These are phyloP conservation scores for Clytia hemisphaerica DNA, from an alignment of 30 jellyfish, hydroid and myxozoan genomes.

Conservation along the genomic window DNA sequence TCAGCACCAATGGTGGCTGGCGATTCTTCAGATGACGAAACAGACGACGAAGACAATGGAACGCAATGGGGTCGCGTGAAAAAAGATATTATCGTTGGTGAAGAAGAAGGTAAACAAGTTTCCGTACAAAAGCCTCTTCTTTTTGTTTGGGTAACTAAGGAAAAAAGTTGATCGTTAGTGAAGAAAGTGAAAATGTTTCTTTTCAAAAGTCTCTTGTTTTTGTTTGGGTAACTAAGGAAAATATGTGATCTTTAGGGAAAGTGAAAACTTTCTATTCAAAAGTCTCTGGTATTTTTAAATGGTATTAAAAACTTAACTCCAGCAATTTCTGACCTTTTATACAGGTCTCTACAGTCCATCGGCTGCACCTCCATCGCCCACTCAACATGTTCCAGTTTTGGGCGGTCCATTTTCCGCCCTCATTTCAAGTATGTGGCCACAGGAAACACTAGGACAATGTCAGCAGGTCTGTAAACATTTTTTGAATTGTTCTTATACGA, in stretches of 20 bases:
- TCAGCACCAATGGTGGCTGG: conserved; percentile 74
- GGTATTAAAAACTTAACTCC: too few species aligned
- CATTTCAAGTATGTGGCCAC: conserved; percentile 98
- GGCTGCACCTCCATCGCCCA: conserved; percentile 24
- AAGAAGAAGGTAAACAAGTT: conserved; percentile 86
- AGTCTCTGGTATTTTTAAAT: too few species aligned
- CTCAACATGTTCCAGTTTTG: conserved; percentile 58
- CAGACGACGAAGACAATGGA: conserved; percentile 47
- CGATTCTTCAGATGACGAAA: conserved; percentile 91
- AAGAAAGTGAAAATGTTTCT: too few species aligned
- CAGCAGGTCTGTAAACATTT: conserved; percentile 99
- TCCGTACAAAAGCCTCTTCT: too few species aligned
- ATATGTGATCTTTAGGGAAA: too few species aligned
- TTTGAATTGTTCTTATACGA: background rate
- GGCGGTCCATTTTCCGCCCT: conserved; percentile 99
- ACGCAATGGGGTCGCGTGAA: conserved; percentile 58
- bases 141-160: too few species aligned
- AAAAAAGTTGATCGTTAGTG: too few species aligned
- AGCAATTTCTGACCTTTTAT: too few species aligned
- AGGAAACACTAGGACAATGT: conserved; percentile 78
- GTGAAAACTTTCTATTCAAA: too few species aligned
- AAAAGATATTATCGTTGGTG: conserved; percentile 65
- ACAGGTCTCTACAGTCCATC: too few species aligned
- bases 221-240: too few species aligned
- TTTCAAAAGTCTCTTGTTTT: too few species aligned